These are phyloP conservation scores for Aphelinus atriplicis DNA, from an alignment of 1,140 invertebrate species.

Conservation along the genomic window DNA sequence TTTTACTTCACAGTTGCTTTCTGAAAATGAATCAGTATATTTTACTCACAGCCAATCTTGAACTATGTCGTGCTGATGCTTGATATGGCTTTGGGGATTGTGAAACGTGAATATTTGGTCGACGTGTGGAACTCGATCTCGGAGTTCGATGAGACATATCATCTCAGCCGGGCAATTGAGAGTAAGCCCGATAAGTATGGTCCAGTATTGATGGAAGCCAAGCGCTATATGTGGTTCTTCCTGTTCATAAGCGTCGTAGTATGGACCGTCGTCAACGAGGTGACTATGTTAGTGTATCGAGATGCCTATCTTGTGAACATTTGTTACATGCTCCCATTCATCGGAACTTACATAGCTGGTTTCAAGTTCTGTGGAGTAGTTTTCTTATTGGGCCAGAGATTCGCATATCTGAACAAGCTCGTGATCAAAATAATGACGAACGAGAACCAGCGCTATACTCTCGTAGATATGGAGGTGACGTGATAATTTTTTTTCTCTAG, in stretches of 20 bases:
- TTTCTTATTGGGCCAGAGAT: slow-evolving; percentile 52
- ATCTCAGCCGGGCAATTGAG: not conserved
- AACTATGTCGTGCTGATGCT: slow-evolving; percentile 48
- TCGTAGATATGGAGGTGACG: too few species aligned
- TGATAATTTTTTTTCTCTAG: too few species aligned
- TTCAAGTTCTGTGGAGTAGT: slow-evolving; percentile 53
- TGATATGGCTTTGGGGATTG: slow-evolving; percentile 41
- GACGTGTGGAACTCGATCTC: slow-evolving; percentile 54
- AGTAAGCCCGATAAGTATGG: not conserved
- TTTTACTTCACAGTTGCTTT: too few species aligned
- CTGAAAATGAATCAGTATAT: too few species aligned
- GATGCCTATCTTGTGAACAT: slow-evolving; percentile 52
- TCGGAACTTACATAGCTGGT: slow-evolving; percentile 43
- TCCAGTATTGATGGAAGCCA: not conserved
- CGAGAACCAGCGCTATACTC: too few species aligned
- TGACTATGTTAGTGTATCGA: slow-evolving; percentile 51
- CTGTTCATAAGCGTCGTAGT: slow-evolving; percentile 34
- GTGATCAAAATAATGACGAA: too few species aligned
- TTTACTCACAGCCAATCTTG: slow-evolving; percentile 44
- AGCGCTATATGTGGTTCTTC: slow-evolving; percentile 46
- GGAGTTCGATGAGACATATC: slow-evolving; percentile 51
- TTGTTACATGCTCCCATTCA: slow-evolving; percentile 51
- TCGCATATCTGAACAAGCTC: slow-evolving; percentile 50
- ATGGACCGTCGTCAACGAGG: slow-evolving; percentile 50
- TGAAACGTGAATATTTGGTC: slow-evolving; percentile 34